Evolutionary conservation across 2,888 invertebrate genomes (phyloP), one percentile per base, ranked within the genome.

Genomic region (Ischnura elegans): DNA sequence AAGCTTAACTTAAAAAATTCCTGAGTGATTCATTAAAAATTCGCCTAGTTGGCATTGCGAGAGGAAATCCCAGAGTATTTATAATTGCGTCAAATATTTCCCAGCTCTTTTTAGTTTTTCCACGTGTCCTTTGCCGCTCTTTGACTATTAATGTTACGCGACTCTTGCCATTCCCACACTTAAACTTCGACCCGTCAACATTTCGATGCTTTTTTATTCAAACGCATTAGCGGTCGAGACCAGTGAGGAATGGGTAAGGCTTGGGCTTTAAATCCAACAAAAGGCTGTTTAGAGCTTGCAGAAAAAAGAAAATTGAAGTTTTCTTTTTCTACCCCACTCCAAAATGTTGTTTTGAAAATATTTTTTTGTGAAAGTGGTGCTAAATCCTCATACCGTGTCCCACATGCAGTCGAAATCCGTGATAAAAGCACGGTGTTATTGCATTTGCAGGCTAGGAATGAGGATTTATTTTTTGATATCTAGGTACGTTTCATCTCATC

Each of bases 161-260:
- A 6, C 36, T 76, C 29, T 13, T 36, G 29, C 76, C 36, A 19
- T 76, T 76, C 36, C 76, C 76, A 25, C 25, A 76, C 36, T 76
- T 36, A 76, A 13, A 3, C 76, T 10, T 36, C 36, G 76, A 36
- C 36, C 76, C 76, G 5, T 76, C 76, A 36, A 76, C 76, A 36
- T 76, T 76, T 10, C 36, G 16, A 29, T 76, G 76, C 16, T 36
- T 36, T 76, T 61, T 76, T 76, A 36, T 76, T 36, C 76, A 36
- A 76, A 76, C 29, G 36, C 76, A 76, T 76, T 76, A 76, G 76
- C 76, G 76, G 76, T 76, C 76, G 36, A 76, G 36, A 76, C 76
- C 36, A 16, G 36, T 36, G 36, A 51, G 76, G 13, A 76, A 36
- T 76, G 76, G 76, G 36, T 76, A 36, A 10, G 25, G 10, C 36